Conservation (phyloP, 1,140 invertebrate genomes). For the Hyposmocoma kahamanoa region DNA sequence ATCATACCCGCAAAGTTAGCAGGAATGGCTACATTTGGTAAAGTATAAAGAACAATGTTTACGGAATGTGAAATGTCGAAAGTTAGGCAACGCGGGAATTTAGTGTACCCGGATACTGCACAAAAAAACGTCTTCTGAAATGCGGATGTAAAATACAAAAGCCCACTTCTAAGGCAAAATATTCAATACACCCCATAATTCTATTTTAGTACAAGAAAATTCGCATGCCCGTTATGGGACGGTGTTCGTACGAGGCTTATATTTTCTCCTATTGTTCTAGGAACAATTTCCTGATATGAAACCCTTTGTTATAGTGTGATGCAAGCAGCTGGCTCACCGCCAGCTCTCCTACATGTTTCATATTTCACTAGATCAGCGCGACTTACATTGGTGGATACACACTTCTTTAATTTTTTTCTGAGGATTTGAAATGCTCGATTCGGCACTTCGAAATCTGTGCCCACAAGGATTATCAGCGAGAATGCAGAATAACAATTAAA, state of each 20-base stretch:
- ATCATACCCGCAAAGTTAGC: no score
- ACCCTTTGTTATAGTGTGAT: slow-evolving; percentile 54
- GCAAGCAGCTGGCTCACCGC: slow-evolving; percentile 47
- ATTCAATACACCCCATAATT: background rate
- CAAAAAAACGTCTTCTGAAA: background rate
- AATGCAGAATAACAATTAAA: no score
- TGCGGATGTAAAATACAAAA: background rate
- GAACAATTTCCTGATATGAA: slow-evolving; percentile 58
- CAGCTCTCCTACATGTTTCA: slow-evolving; percentile 51
- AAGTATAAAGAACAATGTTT: slow-evolving; percentile 1
- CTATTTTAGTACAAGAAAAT: background rate
- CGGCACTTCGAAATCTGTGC: no score
- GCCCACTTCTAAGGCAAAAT: background rate
- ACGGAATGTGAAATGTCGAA: background rate
- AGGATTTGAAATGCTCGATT: no score
- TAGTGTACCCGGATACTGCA: background rate
- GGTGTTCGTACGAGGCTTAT: slow-evolving; percentile 19
- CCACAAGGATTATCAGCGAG: no score
- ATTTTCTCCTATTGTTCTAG: slow-evolving; percentile 54
- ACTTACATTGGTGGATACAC: slow-evolving; percentile 31
- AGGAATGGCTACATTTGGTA: no score
- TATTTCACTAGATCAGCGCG: slow-evolving; percentile 54
- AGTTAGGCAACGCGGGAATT: background rate
- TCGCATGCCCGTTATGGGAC: background rate
- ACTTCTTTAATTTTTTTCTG: background rate